Conservation (phyloP, 2,888 invertebrate species). For the Ennomos quercinarius region DNA sequence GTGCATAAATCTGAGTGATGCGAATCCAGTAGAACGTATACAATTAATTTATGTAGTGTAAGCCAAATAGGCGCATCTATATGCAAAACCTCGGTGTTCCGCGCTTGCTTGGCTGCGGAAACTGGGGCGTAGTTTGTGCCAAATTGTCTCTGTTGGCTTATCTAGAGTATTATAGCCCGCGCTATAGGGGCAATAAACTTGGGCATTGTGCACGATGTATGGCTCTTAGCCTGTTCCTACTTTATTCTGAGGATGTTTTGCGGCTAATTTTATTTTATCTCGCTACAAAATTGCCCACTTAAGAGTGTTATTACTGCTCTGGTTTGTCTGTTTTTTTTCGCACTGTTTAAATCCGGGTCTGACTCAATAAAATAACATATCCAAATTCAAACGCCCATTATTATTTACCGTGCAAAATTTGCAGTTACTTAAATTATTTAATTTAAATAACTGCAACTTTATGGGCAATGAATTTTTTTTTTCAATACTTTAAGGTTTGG, state of each 20-base stretch:
- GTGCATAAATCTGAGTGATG: slow-evolving; percentile 61
- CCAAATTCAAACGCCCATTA: neutral
- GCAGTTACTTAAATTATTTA: too few species aligned
- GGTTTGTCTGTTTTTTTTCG: neutral
- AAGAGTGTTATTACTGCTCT: slow-evolving; percentile 16
- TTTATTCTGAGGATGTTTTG: slow-evolving; percentile 61
- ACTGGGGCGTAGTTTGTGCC: slow-evolving; percentile 80
- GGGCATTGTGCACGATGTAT: slow-evolving; percentile 71
- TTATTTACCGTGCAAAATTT: too few species aligned
- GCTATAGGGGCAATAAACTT: slow-evolving; percentile 75
- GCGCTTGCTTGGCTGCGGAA: slow-evolving; percentile 75
- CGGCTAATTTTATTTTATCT: slow-evolving; percentile 56
- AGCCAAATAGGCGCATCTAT: slow-evolving; percentile 82
- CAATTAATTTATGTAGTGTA: slow-evolving; percentile 81
- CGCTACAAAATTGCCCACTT: slow-evolving; percentile 35
- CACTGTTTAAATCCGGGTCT: slow-evolving; percentile 4
- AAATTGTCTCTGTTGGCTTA: slow-evolving; percentile 84
- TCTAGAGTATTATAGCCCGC: slow-evolving; percentile 79
- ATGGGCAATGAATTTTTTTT: too few species aligned
- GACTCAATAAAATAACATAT: neutral
- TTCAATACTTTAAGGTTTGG: too few species aligned
- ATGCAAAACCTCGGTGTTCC: slow-evolving; percentile 79
- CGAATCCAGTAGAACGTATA: slow-evolving; percentile 71
- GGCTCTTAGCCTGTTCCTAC: slow-evolving; percentile 61
- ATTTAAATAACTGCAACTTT: too few species aligned